These are phyloP conservation scores for Cenopis cana DNA, from an alignment of 2,888 invertebrate genomes.

Conservation along the genomic window DNA sequence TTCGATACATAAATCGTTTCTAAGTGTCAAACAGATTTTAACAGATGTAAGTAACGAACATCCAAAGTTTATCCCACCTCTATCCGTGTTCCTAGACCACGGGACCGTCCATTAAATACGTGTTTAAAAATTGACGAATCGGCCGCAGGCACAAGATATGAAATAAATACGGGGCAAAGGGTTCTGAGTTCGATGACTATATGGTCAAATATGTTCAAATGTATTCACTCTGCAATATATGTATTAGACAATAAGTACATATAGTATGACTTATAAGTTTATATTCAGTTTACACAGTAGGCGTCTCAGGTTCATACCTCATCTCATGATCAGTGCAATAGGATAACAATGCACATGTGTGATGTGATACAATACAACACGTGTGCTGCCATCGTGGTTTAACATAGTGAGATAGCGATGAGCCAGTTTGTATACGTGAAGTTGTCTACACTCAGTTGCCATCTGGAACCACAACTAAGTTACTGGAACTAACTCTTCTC, in stretches of 20 bases:
- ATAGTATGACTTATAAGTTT: not conserved
- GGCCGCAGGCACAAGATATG: not conserved
- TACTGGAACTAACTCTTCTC: slow-evolving; percentile 22
- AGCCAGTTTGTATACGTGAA: not conserved
- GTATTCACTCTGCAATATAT: no score
- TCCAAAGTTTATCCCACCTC: no score
- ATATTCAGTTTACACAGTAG: not conserved
- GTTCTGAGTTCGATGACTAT: not conserved
- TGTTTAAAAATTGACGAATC: no score
- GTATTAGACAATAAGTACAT: no score
- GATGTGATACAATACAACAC: not conserved
- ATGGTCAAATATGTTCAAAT: not conserved
- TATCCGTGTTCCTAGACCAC: no score
- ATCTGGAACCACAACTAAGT: slow-evolving; percentile 38
- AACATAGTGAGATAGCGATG: slow-evolving; percentile 7
- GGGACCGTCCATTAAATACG: no score
- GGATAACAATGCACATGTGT: not conserved
- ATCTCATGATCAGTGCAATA: not conserved
- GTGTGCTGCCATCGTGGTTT: slow-evolving; percentile 9
- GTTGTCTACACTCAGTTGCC: slow-evolving; percentile 17
- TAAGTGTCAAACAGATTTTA: no score
- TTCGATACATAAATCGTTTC: no score
- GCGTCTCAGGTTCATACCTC: no score
- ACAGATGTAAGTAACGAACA: no score
- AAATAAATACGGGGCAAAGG: not conserved